Base-by-base conservation (phyloP, 2,797 vertebrate genomes). In the Periparus ater region DNA sequence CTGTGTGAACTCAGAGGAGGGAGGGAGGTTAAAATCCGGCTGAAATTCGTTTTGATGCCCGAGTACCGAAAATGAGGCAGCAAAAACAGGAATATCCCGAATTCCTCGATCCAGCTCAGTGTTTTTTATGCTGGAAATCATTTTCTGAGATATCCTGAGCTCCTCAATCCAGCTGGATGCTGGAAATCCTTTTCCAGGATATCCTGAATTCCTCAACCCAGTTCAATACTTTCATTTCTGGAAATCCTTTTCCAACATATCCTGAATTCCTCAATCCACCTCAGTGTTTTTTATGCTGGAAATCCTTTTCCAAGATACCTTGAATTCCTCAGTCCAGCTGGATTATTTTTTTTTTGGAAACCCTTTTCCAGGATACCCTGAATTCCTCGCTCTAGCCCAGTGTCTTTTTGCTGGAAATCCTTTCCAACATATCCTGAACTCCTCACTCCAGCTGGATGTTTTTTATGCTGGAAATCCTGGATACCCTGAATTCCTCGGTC, bases 11-110 rank as follows among this genome's bases (percentile, higher is more conserved):
- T 16, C 3, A 4, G 42, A 16, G 38, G 11, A 29, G 27, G 13
- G 19, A 40, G 19, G 3, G 27, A 40, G 17, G 1, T 18, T 0
- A 16, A 44, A 83, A 9, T 0, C 47, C 16, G 3, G 0, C 9
- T 3, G 0, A 51, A 4, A 3, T 60, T 6, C 0, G 2, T 7
- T 27, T 29, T 38, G 30, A 3, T 3, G 1, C 5, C 50, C 9
- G 4, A 68, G n/a, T 6, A 11, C 2, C 17, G 11, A 48, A 34
- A 25, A 6, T 10, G 38, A 38, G 10, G 2, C 25, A 42, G 6
- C 12, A 27, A 44, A 65, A 58, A 2, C 1, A 13, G 34, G 2
- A 6, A 1, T 19, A 7, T 17, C 38, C 16, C 26, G 1, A 26
- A 10, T 32, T 36, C 73, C 19, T 26, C 27, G 4, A 2, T 1